Evolutionary conservation across 2,797 vertebrate genomes (phyloP).

Genomic region (Aselliscus stoliczkanus): DNA sequence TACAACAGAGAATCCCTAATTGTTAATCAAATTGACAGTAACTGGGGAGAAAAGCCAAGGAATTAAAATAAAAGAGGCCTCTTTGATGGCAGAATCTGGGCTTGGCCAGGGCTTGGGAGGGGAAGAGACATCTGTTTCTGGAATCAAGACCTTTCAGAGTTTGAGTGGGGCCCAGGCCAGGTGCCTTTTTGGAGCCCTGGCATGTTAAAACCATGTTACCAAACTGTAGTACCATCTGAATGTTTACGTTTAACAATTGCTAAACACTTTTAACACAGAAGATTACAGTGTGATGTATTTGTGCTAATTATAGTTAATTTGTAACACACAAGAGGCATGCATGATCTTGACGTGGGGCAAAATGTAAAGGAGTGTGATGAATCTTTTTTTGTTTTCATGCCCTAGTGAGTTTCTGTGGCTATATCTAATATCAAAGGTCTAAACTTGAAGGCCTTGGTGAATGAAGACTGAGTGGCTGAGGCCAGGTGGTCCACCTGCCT

Average conservation of each 20-base stretch:
- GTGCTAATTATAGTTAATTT: constrained; percentile 37
- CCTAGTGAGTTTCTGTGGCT: background rate
- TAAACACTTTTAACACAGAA: background rate
- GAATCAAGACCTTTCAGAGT: background rate
- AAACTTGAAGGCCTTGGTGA: background rate
- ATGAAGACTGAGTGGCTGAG: background rate
- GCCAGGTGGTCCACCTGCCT: background rate
- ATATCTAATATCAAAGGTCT: background rate
- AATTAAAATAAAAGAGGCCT: background rate
- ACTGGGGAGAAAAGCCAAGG: background rate
- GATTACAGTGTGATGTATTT: constrained; percentile 15
- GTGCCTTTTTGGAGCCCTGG: background rate
- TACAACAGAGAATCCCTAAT: constrained; percentile 13
- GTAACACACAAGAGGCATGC: background rate
- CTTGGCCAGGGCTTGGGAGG: background rate
- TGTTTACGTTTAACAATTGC: constrained; percentile 20
- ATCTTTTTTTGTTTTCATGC: background rate
- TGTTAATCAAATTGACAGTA: background rate
- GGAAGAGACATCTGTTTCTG: background rate
- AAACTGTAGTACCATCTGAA: background rate
- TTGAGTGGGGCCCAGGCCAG: background rate
- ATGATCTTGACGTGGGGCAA: background rate
- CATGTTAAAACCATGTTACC: background rate
- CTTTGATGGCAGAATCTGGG: background rate
- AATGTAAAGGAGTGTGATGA: background rate